phyloP scores from a whole-genome alignment of 2,888 invertebrate species.

The Epicampocera succincta region DNA sequence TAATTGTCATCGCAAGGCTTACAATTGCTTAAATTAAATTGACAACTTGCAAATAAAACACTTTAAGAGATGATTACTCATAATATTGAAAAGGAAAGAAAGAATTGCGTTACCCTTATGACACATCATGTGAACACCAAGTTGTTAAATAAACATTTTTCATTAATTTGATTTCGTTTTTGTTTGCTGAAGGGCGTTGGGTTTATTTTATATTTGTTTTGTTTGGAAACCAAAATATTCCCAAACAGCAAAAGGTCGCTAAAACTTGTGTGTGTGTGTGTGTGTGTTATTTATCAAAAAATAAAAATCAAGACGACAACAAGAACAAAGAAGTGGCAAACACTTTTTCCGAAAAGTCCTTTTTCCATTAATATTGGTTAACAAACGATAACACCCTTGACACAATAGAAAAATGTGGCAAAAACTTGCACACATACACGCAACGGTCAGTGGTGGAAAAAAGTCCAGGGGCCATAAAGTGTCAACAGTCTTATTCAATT shows the following conservation, averaged over 20 bases:
- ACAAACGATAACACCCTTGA: constrained; percentile 61
- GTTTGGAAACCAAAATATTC: background rate
- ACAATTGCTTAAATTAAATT: background rate
- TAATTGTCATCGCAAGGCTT: too few species aligned
- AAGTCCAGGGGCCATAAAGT: constrained; percentile 65
- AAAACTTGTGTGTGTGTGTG: constrained; percentile 28
- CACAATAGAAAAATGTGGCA: constrained; percentile 32
- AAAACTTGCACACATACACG: background rate
- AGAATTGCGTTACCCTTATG: constrained; percentile 14
- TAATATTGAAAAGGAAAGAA: constrained; percentile 62
- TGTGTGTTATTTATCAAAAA: constrained; percentile 49
- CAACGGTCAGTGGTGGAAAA: constrained; percentile 56
- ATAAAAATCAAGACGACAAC: constrained; percentile 38
- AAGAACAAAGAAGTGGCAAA: background rate
- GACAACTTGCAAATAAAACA: background rate
- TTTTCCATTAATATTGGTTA: constrained; percentile 59
- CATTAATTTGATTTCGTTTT: constrained; percentile 53
- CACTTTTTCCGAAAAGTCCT: constrained; percentile 27
- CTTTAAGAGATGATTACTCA: constrained; percentile 64
- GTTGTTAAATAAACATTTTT: constrained; percentile 64
- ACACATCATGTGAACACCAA: constrained; percentile 54
- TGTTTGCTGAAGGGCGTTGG: constrained; percentile 43
- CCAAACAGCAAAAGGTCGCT: constrained; percentile 24
- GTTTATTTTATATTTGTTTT: constrained; percentile 47
- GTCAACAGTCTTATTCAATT: constrained; percentile 66